Percentiles rank a stretch among this genome's conserved stretches.
These are phyloP conservation scores for Urocyon cinereoargenteus DNA, from an alignment of 2,797 vertebrate species.

Conservation along the genomic window DNA sequence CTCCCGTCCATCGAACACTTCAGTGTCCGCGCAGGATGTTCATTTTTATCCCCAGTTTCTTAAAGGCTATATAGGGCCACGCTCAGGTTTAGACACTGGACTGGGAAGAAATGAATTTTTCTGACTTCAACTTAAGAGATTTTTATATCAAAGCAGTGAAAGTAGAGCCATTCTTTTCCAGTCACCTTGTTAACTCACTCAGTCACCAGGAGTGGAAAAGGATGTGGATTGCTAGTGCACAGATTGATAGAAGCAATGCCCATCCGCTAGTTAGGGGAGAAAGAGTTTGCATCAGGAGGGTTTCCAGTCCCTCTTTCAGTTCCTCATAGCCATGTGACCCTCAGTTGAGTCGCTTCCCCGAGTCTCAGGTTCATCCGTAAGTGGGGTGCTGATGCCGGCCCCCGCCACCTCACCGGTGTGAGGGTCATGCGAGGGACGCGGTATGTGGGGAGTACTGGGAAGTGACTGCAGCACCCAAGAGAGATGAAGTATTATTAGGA, in stretches of 20 bases:
- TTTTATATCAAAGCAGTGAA: conserved; percentile 62
- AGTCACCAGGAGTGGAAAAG: not conserved
- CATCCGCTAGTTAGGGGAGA: not conserved
- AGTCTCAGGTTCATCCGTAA: conserved; percentile 76
- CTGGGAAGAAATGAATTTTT: conserved; percentile 56
- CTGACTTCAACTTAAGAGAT: conserved; percentile 35
- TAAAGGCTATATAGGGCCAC: conserved; percentile 56
- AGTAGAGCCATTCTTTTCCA: conserved; percentile 65
- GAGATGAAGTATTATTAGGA: not conserved
- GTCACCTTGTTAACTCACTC: conserved; percentile 51
- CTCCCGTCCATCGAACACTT: not conserved
- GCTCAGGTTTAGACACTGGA: conserved; percentile 77
- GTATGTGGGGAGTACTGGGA: not conserved
- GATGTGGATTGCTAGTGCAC: conserved; percentile 20
- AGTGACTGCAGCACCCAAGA: not conserved
- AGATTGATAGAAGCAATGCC: conserved; percentile 45
- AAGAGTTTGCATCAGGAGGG: not conserved
- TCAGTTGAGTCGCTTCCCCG: conserved; percentile 34
- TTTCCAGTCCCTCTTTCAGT: conserved; percentile 40
- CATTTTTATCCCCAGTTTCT: not conserved
- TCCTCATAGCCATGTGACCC: conserved; percentile 77
- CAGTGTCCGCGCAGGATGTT: not conserved
- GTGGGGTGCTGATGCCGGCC: not conserved
- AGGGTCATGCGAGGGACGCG: not conserved
- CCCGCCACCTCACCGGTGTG: not conserved